Evolutionary conservation across 2,113 vertebrate genomes (phyloP), one percentile per base, ranked within the genome.

Genomic region (Dicaeum eximium): DNA sequence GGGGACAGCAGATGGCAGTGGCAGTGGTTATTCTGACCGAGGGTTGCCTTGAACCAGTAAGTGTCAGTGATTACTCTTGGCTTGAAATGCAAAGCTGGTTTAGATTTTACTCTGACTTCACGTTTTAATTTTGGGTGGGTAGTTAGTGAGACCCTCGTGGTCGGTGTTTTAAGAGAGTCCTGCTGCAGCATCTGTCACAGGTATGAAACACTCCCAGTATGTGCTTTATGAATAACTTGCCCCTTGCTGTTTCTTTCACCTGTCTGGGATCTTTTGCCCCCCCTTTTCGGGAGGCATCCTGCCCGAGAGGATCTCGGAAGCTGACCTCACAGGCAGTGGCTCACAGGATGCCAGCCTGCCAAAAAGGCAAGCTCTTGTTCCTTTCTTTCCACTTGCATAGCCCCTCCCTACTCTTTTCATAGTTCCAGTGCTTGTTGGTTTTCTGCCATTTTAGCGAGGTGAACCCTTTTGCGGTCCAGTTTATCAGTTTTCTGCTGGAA

Each of bases 1-100:
- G 11, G 80, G 69, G 51, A 23, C 69, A 69, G 89, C 83, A 91
- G 94, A 86, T 92, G 83, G 88, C 80, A 94, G 83, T 74, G 88
- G 66, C 83, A 71, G 10, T 84, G 88, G 86, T 44, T 81, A 18
- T 80, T 58, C 33, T 81, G 23, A 25, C 38, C 24, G 2, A 70
- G 56, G 51, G 42, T 17, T 79, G 8, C 45, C 64, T 47, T 73
- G 42, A 83, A 80, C 54, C 27, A 24, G 0, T 71, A 45, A 73
- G 31, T 50, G 25, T 54, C 38, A 50, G 33, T 45, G 45, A 19
- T 86, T 48, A 17, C 14, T 73, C 71, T 17, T 83, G 28, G 11
- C 35, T 90, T 86, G 48, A 92, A 87, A 88, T 48, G 11, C 5
- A 7, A 17, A 73, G 47, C 44, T 27, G 80, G 70, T 45, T 53